Percentiles rank a stretch among this genome's conserved stretches.
These are phyloP conservation scores for Glyphotaelius pellucidus DNA, from an alignment of 2,888 invertebrate species.

Conservation along the genomic window DNA sequence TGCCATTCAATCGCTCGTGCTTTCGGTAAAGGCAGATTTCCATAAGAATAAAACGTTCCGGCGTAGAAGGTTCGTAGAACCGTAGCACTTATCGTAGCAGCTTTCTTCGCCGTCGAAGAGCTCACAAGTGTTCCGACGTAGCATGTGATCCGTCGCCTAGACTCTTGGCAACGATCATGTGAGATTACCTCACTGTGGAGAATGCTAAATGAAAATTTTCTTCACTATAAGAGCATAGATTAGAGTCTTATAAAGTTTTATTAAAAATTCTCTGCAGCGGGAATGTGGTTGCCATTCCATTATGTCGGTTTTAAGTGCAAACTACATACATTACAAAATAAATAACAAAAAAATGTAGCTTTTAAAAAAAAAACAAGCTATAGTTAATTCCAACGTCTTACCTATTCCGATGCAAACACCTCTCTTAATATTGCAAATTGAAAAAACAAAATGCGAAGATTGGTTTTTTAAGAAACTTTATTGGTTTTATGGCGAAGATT, in stretches of 20 bases:
- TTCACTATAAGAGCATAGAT: not conserved
- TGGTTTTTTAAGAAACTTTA: too few species aligned
- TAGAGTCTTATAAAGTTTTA: not conserved
- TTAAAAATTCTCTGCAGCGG: not conserved
- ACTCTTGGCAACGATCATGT: conserved; percentile 9
- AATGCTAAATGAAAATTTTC: not conserved
- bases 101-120: conserved; percentile 22
- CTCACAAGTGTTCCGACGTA: conserved; percentile 35
- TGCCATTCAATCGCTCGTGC: not conserved
- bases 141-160: conserved; percentile 35
- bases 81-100: conserved; percentile 20
- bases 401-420: too few species aligned
- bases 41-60: not conserved
- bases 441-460: too few species aligned
- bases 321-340: too few species aligned
- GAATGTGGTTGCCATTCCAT: too few species aligned
- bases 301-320: not conserved
- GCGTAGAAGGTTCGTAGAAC: not conserved
- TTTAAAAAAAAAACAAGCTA: too few species aligned
- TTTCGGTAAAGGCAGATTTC: not conserved
- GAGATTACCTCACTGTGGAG: not conserved
- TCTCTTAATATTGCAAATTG: too few species aligned
- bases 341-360: too few species aligned
- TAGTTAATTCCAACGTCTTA: too few species aligned
- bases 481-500: too few species aligned